Conservation (phyloP, 2,888 invertebrate genomes). For the Actias luna region DNA sequence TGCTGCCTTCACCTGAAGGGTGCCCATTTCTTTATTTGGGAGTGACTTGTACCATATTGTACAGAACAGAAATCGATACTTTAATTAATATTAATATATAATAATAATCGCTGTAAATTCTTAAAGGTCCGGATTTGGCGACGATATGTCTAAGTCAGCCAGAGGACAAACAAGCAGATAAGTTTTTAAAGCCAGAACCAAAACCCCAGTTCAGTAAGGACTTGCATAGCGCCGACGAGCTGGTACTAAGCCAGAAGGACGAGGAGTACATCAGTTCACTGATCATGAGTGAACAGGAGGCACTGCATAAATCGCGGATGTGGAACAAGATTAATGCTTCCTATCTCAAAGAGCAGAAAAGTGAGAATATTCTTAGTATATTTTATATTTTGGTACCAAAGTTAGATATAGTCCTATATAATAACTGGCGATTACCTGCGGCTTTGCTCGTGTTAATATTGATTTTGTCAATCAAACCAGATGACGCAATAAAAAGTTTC, state of each 20-base stretch:
- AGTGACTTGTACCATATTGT: too few species aligned
- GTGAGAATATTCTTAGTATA: conserved; percentile 60
- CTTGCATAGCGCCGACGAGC: conserved; percentile 72
- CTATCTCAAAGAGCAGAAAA: conserved; percentile 91
- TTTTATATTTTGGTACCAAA: too few species aligned
- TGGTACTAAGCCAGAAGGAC: conserved; percentile 89
- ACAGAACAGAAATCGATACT: too few species aligned
- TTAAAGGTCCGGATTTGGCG: conserved; percentile 86
- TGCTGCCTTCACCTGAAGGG: too few species aligned
- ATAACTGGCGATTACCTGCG: too few species aligned
- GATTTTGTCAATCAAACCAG: too few species aligned
- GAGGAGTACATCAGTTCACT: conserved; percentile 95
- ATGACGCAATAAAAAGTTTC: too few species aligned
- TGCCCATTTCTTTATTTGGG: too few species aligned
- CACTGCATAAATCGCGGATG: conserved; percentile 88
- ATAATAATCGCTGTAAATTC: too few species aligned
- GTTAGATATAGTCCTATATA: too few species aligned
- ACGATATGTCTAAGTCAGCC: conserved; percentile 87
- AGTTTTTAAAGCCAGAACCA: conserved; percentile 63
- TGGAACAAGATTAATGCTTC: conserved; percentile 95
- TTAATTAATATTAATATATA: neutral
- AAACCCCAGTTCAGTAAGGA: conserved; percentile 51
- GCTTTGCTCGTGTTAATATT: too few species aligned
- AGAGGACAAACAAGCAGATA: conserved; percentile 53
- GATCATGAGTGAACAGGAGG: conserved; percentile 89